Percentiles rank a stretch among this genome's conserved stretches.
These are phyloP conservation scores for Drosophila testacea DNA, from an alignment of 2,888 invertebrate species.

Conservation along the genomic window DNA sequence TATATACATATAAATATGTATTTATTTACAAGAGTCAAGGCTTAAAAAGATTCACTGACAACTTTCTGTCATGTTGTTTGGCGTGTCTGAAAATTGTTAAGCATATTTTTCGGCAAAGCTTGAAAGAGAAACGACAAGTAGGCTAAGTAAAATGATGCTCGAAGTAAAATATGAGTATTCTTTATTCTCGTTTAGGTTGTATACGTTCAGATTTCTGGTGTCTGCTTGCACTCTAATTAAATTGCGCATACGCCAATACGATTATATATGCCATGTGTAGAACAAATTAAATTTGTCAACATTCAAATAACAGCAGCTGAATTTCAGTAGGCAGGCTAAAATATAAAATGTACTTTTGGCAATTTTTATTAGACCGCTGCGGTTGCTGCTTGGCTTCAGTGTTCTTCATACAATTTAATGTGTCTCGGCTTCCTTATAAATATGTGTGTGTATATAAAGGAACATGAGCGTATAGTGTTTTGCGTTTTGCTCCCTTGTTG, in stretches of 20 bases:
- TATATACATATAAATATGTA: no score
- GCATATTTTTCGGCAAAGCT: neutral
- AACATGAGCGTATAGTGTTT: neutral
- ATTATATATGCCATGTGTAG: slow-evolving; percentile 34
- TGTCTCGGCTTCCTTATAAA: slow-evolving; percentile 14
- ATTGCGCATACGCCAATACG: slow-evolving; percentile 47
- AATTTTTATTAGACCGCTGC: slow-evolving; percentile 58
- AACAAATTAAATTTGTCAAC: slow-evolving; percentile 54
- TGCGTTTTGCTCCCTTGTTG: slow-evolving; percentile 13
- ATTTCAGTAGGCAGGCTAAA: slow-evolving; percentile 31
- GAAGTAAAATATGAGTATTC: neutral
- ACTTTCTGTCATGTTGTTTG: slow-evolving; percentile 11
- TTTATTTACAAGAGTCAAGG: neutral
- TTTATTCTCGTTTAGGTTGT: slow-evolving; percentile 14
- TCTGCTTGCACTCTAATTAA: slow-evolving; percentile 40
- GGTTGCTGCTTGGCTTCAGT: slow-evolving; percentile 48
- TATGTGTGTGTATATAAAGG: neutral
- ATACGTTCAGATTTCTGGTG: slow-evolving; percentile 21
- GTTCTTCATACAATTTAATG: slow-evolving; percentile 51
- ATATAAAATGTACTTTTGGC: slow-evolving; percentile 63
- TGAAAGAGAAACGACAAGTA: neutral
- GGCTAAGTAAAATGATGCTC: slow-evolving; percentile 7
- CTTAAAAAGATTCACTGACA: slow-evolving; percentile 7
- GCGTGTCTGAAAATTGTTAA: neutral
- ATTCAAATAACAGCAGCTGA: slow-evolving; percentile 30